A percentile compares a stretch with the other conserved stretches of the same genome.
Evolutionary conservation across 2,888 invertebrate species (phyloP).

Genomic region (Cantharis flavilabris): DNA sequence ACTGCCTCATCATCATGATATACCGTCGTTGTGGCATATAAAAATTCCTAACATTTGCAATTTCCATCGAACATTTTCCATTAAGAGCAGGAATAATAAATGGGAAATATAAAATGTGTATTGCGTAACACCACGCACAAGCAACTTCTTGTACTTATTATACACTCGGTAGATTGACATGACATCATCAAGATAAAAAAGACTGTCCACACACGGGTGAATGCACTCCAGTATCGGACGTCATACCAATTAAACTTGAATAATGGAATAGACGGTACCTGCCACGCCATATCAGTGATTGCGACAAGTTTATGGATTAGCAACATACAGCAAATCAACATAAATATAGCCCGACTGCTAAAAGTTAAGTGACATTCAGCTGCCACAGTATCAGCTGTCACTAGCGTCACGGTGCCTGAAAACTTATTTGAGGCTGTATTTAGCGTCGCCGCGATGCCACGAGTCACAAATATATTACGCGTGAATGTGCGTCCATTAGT

Average conservation of each 20-base stretch:
- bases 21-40: conserved; percentile 32
- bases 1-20: conserved; percentile 31
- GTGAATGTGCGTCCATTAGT: conserved; percentile 21
- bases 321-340: conserved; percentile 34
- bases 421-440: conserved; percentile 33
- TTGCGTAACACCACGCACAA: not conserved
- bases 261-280: conserved; percentile 39
- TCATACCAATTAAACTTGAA: conserved; percentile 40
- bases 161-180: not conserved
- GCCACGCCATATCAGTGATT: conserved; percentile 37
- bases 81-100: conserved; percentile 1
- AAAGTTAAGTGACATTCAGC: conserved; percentile 35
- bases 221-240: conserved; percentile 38
- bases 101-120: not conserved
- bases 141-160: not conserved
- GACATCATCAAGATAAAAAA: conserved; percentile 21
- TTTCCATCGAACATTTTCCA: conserved; percentile 17
- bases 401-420: conserved; percentile 36
- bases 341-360: conserved; percentile 32
- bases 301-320: conserved; percentile 39
- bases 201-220: conserved; percentile 35
- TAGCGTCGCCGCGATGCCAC: conserved; percentile 32
- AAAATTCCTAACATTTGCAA: conserved; percentile 16
- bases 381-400: conserved; percentile 36
- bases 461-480: conserved; percentile 20